phyloP scores from a whole-genome alignment of 2,797 vertebrate species.

The Allobates femoralis region DNA sequence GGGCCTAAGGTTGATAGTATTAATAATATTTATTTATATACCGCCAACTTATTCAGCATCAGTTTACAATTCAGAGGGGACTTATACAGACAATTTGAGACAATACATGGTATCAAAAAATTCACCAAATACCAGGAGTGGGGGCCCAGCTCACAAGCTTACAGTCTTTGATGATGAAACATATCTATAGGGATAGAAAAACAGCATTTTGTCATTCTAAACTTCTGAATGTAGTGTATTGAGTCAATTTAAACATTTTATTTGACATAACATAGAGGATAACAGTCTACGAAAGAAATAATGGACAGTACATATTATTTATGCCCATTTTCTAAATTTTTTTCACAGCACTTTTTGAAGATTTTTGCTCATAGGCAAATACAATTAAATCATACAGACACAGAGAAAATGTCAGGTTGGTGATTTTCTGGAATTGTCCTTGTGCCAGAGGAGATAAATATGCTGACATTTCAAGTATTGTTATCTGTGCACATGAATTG shows the following conservation, averaged over 20 bases:
- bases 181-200: background rate
- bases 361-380: slow-evolving; percentile 42
- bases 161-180: too few relatives aligned
- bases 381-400: slow-evolving; percentile 39
- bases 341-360: slow-evolving; percentile 2
- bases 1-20: too few relatives aligned
- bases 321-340: background rate
- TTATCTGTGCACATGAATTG: slow-evolving; percentile 29
- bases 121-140: too few relatives aligned
- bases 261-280: background rate
- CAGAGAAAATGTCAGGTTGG: slow-evolving; percentile 45
- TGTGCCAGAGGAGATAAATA: slow-evolving; percentile 51
- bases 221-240: background rate
- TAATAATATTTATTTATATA: too few relatives aligned
- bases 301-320: background rate
- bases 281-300: background rate
- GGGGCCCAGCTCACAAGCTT: too few relatives aligned
- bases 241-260: background rate
- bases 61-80: too few relatives aligned
- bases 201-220: background rate
- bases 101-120: too few relatives aligned
- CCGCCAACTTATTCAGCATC: too few relatives aligned
- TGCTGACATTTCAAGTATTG: slow-evolving; percentile 52
- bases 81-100: too few relatives aligned
- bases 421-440: slow-evolving; percentile 38